Evolutionary conservation across 2,888 invertebrate species (phyloP), one percentile per base, ranked within the genome.

Genomic region (Calliopum simillimum): DNA sequence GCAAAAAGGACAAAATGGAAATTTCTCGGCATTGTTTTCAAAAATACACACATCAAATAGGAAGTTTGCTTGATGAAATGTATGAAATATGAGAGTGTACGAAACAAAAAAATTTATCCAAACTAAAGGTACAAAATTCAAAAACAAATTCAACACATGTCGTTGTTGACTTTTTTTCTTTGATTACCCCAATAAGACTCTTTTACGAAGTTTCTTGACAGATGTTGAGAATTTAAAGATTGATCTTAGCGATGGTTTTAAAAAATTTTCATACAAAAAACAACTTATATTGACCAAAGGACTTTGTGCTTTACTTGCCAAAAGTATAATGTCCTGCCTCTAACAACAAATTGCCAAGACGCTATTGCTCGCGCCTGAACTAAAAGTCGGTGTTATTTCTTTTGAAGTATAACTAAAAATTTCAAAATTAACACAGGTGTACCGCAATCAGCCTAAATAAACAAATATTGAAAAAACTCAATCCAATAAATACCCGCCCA

Each of bases 101-200:
- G 5, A 6, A 13, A 14, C 41, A 11, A 19, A 19, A 19, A 19
- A 19, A 43, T n/a, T 8, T 41, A 41, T 12, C 43, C n/a, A 51
- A 64, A 51, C 11, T 19, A 19, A 19, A 8, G 33, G 33, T 3
- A 33, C 8, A 33, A 33, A 6, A 33, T 33, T 53, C 51, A 51
- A 51, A n/a, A n/a, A n/a, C n/a, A n/a, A n/a, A n/a, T 49, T 53
- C 51, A 51, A 51, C 64, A 64, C 41, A 64, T 51, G 64, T 33
- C 49, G 62, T 16, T 63, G 49, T 13, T 46, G 2, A 11, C 46
- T 21, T 61, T 19, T 47, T 44, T 16, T 23, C 8, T 44, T n/a
- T 41, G 5, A 16, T 11, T 59, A 43, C 13, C 8, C 2, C 16
- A 33, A 19, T 44, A 23, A 53, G 23, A 19, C 33, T 33, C 5